These are phyloP conservation scores for Tetanocera ferruginea DNA, from an alignment of 2,888 invertebrate genomes.

Conservation along the genomic window DNA sequence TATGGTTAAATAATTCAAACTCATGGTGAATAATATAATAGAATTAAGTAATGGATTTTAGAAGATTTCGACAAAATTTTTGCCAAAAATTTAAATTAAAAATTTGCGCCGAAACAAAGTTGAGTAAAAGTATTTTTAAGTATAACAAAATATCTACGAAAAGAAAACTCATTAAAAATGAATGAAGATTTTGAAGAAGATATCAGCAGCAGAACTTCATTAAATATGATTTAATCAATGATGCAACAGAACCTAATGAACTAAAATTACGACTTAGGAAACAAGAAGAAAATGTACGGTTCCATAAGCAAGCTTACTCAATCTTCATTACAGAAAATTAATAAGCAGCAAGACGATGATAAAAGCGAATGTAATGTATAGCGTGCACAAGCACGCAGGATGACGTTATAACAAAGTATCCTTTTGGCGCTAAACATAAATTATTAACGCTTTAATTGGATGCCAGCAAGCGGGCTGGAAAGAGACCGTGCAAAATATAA, in stretches of 20 bases:
- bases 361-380: not conserved
- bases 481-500: not conserved
- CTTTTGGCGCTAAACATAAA: conserved; percentile 24
- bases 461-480: not conserved
- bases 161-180: not conserved
- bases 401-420: conserved; percentile 10
- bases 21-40: too few relatives aligned
- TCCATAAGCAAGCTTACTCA: not conserved
- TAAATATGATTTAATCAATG: conserved; percentile 14
- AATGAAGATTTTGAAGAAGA: not conserved
- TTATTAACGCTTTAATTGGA: conserved; percentile 22
- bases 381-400: not conserved
- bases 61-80: too few relatives aligned
- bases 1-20: too few relatives aligned
- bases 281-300: not conserved
- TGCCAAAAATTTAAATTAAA: too few relatives aligned
- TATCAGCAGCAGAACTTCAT: not conserved
- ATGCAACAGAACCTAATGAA: conserved; percentile 10
- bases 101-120: too few relatives aligned
- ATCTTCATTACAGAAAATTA: conserved; percentile 2
- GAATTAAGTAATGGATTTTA: too few relatives aligned
- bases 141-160: not conserved
- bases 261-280: not conserved
- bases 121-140: too few relatives aligned
- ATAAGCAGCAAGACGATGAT: not conserved